A percentile compares a stretch with the other conserved stretches of the same genome.
Conservation (phyloP, 2,888 invertebrate species). For the Apomyelois bistriatella region DNA sequence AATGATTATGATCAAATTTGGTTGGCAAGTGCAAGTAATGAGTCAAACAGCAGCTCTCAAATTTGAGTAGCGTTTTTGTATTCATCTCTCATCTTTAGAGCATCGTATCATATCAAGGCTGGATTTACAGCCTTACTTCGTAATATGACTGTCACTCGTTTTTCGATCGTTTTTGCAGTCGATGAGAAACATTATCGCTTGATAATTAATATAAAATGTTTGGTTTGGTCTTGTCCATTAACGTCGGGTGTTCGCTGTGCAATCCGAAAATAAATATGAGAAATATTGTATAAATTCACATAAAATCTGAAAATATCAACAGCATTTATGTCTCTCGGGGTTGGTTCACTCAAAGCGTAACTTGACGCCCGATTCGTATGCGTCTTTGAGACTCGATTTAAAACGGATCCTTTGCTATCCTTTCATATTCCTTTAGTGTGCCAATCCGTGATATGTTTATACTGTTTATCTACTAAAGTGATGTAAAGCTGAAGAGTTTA, state of each 20-base stretch:
- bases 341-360: constrained; percentile 4
- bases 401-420: constrained; percentile 3
- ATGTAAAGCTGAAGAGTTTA: too few relatives aligned
- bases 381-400: constrained; percentile 7
- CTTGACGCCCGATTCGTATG: constrained; percentile 2
- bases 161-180: constrained; percentile 1
- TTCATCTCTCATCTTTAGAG: too few relatives aligned
- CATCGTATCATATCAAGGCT: neutral
- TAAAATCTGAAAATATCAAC: neutral
- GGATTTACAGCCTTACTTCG: neutral
- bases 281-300: neutral
- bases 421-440: neutral
- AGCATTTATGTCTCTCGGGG: neutral
- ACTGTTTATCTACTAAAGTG: too few relatives aligned
- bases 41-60: too few relatives aligned
- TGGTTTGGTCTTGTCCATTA: neutral
- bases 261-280: neutral
- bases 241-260: neutral
- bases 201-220: constrained; percentile 11
- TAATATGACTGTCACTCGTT: neutral
- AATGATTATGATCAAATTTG: too few relatives aligned
- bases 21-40: too few relatives aligned
- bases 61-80: too few relatives aligned
- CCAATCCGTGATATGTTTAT: too few relatives aligned
- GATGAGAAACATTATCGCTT: constrained; percentile 1